phyloP scores from a whole-genome alignment of 2,113 vertebrate species.

The Chionomys nivalis region DNA sequence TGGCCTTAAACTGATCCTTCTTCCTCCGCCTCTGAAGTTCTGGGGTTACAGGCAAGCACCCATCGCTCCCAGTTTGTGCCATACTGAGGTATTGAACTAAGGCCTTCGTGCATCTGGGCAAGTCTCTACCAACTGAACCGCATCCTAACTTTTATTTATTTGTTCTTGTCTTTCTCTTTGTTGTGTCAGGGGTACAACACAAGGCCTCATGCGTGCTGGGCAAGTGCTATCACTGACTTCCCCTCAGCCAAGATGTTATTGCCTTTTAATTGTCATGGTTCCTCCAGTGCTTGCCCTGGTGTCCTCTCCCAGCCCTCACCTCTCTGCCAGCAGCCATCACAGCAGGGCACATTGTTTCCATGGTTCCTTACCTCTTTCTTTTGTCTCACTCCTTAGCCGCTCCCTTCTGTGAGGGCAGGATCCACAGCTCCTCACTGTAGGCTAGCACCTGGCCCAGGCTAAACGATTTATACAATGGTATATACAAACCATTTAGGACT shows the following conservation, averaged over 20 bases:
- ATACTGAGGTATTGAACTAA: not conserved
- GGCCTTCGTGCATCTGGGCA: no score
- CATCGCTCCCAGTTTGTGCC: not conserved
- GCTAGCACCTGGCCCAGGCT: not conserved
- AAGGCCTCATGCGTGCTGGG: not conserved
- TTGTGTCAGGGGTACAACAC: not conserved
- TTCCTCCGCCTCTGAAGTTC: not conserved
- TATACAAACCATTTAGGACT: accelerated
- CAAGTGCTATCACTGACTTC: not conserved
- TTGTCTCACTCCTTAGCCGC: not conserved
- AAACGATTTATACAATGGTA: not conserved
- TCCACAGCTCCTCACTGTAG: accelerated
- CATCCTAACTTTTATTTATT: not conserved
- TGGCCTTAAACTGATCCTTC: not conserved
- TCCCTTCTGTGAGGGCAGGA: not conserved
- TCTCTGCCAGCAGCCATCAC: not conserved
- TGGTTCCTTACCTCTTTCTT: not conserved
- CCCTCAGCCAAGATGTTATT: not conserved
- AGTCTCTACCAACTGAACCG: not conserved
- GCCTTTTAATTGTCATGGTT: not conserved
- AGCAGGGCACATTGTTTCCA: accelerated
- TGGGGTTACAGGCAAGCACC: not conserved
- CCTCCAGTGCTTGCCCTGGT: not conserved
- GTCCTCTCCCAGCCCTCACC: not conserved
- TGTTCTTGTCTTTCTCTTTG: not conserved